phyloP scores from a whole-genome alignment of 1,140 invertebrate genomes.

The Temnothorax curvispinosus region DNA sequence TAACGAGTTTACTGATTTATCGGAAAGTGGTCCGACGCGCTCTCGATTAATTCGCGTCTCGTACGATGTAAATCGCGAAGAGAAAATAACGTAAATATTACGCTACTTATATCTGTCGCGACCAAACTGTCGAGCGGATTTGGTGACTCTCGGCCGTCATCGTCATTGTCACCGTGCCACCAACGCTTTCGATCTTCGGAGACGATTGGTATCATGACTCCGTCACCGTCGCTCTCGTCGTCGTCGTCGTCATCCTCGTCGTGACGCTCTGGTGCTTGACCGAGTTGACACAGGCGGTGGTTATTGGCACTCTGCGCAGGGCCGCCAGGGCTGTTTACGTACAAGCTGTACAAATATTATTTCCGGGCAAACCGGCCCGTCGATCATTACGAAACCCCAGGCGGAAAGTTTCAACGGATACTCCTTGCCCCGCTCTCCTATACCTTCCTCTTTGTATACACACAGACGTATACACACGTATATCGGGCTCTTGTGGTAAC shows the following conservation, averaged over 20 bases:
- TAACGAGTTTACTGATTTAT: conserved; percentile 30
- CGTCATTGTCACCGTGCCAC: neutral
- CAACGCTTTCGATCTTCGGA: conserved; percentile 54
- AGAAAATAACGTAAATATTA: conserved; percentile 11
- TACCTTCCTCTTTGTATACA: conserved; percentile 28
- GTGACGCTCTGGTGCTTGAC: conserved; percentile 69
- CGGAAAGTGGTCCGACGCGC: neutral
- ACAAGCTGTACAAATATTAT: conserved; percentile 80
- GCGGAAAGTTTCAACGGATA: conserved; percentile 74
- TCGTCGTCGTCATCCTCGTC: conserved; percentile 16
- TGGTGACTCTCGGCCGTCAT: neutral
- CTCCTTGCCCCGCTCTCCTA: neutral
- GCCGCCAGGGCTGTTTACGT: conserved; percentile 77
- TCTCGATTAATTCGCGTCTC: conserved; percentile 2
- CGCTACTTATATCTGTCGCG: neutral
- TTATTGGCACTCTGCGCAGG: conserved; percentile 77
- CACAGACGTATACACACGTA: neutral
- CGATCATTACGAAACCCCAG: conserved; percentile 76
- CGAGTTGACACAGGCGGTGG: conserved; percentile 78
- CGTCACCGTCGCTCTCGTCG: neutral
- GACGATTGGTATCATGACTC: conserved; percentile 24
- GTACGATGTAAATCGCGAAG: neutral
- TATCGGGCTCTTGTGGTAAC: neutral
- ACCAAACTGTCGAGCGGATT: neutral
- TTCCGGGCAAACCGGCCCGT: conserved; percentile 75